A percentile compares a stretch with the other conserved stretches of the same genome.
These are phyloP conservation scores for Leucophora obtusa DNA, from an alignment of 2,888 invertebrate genomes.

Conservation along the genomic window DNA sequence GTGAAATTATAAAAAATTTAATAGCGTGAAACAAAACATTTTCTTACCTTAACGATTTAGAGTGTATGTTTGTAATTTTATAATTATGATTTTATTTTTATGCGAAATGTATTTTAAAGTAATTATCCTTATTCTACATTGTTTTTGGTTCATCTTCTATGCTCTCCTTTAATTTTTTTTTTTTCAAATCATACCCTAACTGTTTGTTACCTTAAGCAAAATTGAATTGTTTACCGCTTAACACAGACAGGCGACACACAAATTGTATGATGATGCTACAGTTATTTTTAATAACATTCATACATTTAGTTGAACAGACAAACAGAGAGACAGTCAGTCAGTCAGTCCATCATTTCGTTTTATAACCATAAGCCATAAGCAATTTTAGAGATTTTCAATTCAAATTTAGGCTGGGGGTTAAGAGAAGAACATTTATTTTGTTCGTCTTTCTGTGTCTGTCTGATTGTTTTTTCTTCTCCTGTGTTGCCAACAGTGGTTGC, in stretches of 20 bases:
- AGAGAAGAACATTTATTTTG: conserved; percentile 9
- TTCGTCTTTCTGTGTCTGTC: conserved; percentile 29
- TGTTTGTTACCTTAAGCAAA: conserved; percentile 40
- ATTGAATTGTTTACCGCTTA: conserved; percentile 42
- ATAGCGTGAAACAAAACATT: no score
- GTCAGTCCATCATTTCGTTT: conserved; percentile 32
- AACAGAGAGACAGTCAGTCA: background rate
- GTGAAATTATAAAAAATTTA: no score
- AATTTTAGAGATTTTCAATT: conserved; percentile 8
- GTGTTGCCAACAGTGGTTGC: conserved; percentile 49
- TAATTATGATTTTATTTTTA: conserved; percentile 33
- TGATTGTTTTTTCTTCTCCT: background rate
- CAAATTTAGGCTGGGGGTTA: conserved; percentile 16
- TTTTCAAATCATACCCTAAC: conserved; percentile 34
- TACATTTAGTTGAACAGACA: conserved; percentile 1
- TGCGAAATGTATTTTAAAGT: conserved; percentile 23
- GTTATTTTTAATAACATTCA: conserved; percentile 40
- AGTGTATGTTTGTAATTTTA: conserved; percentile 25
- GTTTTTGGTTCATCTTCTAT: conserved; percentile 12
- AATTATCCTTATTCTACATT: conserved; percentile 20
- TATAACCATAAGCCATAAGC: conserved; percentile 12
- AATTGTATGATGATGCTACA: conserved; percentile 52
- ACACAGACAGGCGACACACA: conserved; percentile 6
- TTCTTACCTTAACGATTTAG: background rate
- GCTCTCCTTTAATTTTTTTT: background rate